phyloP scores from a whole-genome alignment of 2,797 vertebrate species.

The Odontamblyopus lacepedii region DNA sequence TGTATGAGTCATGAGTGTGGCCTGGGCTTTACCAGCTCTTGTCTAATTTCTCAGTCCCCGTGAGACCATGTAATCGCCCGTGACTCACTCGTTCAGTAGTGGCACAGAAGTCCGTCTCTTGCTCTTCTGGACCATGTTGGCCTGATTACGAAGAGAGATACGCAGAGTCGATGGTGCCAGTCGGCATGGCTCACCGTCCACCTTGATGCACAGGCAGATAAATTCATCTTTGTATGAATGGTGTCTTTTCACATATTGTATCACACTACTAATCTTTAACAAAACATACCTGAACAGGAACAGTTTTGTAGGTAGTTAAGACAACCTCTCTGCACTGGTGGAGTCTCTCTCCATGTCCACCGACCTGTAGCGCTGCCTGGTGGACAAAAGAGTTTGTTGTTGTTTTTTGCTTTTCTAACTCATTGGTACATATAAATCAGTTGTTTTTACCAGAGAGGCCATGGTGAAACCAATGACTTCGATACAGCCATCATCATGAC shows the following conservation, averaged over 20 bases:
- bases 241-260: not conserved
- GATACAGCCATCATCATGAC: slow-evolving; percentile 96
- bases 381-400: slow-evolving; percentile 18
- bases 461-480: slow-evolving; percentile 99
- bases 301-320: slow-evolving; percentile 92
- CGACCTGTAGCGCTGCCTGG: slow-evolving; percentile 95
- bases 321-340: slow-evolving; percentile 97
- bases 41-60: slow-evolving; percentile 44
- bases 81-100: slow-evolving; percentile 93
- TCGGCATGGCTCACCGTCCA: slow-evolving; percentile 94
- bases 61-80: slow-evolving; percentile 21
- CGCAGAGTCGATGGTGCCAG: slow-evolving; percentile 92
- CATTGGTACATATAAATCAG: not conserved
- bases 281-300: slow-evolving; percentile 91
- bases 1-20: slow-evolving; percentile 83
- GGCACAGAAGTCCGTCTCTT: slow-evolving; percentile 95
- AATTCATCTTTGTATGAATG: not conserved
- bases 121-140: slow-evolving; percentile 99
- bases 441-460: slow-evolving; percentile 91
- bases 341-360: slow-evolving; percentile 92
- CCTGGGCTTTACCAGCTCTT: slow-evolving; percentile 72
- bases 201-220: slow-evolving; percentile 72
- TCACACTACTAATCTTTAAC: not conserved
- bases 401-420: not conserved
- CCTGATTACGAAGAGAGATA: slow-evolving; percentile 95